These are phyloP conservation scores for Halcyon chelicuti DNA, from an alignment of 2,797 vertebrate genomes.

Conservation along the genomic window DNA sequence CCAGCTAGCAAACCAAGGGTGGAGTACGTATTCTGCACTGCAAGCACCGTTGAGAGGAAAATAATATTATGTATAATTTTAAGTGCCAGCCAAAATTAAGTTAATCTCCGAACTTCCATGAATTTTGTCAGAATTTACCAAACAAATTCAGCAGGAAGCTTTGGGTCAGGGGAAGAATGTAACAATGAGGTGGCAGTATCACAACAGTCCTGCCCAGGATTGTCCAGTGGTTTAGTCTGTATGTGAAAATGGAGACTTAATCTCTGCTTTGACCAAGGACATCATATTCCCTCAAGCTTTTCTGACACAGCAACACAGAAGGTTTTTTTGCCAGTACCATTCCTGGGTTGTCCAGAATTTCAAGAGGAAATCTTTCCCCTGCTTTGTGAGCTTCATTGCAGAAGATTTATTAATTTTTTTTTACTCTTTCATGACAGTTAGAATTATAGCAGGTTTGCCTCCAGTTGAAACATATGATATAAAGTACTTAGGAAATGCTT, in stretches of 20 bases:
- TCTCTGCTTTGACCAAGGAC: not conserved
- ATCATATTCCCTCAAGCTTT: not conserved
- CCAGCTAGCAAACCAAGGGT: not conserved
- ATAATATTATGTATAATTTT: not conserved
- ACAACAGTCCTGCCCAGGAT: not conserved
- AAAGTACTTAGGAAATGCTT: not conserved
- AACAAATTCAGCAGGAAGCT: not conserved
- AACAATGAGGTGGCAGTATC: accelerated
- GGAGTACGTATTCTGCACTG: not conserved
- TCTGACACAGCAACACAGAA: not conserved
- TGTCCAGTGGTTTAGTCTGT: not conserved
- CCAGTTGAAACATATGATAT: not conserved
- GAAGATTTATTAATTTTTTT: not conserved
- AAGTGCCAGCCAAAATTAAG: not conserved
- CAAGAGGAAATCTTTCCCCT: not conserved
- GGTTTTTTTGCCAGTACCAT: not conserved
- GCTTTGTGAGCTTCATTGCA: not conserved
- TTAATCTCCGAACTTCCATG: not conserved
- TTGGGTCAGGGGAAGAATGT: not conserved
- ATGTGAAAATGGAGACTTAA: not conserved
- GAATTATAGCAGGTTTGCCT: not conserved
- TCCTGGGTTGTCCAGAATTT: not conserved
- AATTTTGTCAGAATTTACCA: not conserved
- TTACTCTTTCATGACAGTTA: not conserved
- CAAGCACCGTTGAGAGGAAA: not conserved